Percentiles rank a stretch among this genome's conserved stretches.
Evolutionary conservation across 2,797 vertebrate species (phyloP).

Genomic region (Bradypodion pumilum): DNA sequence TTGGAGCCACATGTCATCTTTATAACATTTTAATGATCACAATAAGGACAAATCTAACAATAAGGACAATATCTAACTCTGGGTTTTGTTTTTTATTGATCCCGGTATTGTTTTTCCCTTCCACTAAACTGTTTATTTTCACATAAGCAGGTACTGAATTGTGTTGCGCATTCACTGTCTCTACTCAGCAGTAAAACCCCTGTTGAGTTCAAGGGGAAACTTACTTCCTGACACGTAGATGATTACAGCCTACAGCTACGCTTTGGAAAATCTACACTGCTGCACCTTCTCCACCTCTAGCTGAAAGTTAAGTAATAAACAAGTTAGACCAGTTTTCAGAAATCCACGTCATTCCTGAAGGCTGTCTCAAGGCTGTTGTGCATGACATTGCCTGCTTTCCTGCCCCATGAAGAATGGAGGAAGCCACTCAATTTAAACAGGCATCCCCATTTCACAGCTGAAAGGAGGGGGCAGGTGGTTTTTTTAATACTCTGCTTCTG

Average conservation of each 20-base stretch:
- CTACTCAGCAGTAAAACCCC: background rate
- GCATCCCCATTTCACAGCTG: background rate
- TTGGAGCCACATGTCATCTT: too few relatives aligned
- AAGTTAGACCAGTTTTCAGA: constrained; percentile 6
- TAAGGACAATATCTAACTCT: too few relatives aligned
- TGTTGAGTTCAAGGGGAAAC: background rate
- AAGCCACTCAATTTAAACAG: background rate
- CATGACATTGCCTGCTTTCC: background rate
- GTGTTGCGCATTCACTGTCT: background rate
- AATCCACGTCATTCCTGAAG: background rate
- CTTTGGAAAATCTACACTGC: background rate
- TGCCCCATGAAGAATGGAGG: background rate
- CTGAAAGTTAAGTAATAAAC: constrained; percentile 11
- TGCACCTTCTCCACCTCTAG: background rate
- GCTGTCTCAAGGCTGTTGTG: background rate
- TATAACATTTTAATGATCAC: too few relatives aligned
- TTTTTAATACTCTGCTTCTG: background rate
- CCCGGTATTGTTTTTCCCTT: too few relatives aligned
- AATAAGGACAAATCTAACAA: too few relatives aligned
- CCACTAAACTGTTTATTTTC: background rate
- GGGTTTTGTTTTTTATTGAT: too few relatives aligned
- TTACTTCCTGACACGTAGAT: background rate
- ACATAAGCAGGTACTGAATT: background rate
- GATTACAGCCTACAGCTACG: background rate
- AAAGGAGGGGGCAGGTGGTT: background rate